These are phyloP conservation scores for Mirza zaza DNA, from an alignment of 2,113 vertebrate genomes.

Conservation along the genomic window DNA sequence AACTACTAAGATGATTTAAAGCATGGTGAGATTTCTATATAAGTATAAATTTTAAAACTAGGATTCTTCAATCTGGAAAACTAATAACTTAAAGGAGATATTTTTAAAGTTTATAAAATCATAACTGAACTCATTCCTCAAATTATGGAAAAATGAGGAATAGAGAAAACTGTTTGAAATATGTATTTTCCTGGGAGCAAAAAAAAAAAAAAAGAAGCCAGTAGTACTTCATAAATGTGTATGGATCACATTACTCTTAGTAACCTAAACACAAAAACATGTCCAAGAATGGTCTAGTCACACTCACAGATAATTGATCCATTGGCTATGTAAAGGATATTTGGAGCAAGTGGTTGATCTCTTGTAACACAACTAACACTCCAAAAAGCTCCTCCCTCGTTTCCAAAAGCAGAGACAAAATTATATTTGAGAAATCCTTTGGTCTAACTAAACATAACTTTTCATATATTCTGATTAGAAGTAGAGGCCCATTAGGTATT, in stretches of 20 bases:
- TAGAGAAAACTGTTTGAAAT: constrained; percentile 5
- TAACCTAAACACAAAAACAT: not conserved
- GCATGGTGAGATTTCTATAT: not conserved
- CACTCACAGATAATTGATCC: not conserved
- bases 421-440: not conserved
- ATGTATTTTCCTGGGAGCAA: not conserved
- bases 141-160: not conserved
- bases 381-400: not conserved
- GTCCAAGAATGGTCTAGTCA: not conserved
- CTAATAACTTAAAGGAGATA: constrained; percentile 25
- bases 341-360: not conserved
- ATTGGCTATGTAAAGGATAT: not conserved
- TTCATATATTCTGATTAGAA: constrained; percentile 28
- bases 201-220: not conserved
- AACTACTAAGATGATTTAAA: not conserved
- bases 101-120: constrained; percentile 38
- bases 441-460: not conserved
- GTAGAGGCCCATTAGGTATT: not conserved
- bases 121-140: not conserved
- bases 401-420: not conserved
- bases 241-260: not conserved
- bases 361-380: not conserved
- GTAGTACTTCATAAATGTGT: not conserved
- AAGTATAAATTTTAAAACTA: constrained; percentile 20
- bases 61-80: not conserved